Evolutionary conservation across 2,888 invertebrate genomes (phyloP).

Genomic region (Nephrotoma guestfalica): DNA sequence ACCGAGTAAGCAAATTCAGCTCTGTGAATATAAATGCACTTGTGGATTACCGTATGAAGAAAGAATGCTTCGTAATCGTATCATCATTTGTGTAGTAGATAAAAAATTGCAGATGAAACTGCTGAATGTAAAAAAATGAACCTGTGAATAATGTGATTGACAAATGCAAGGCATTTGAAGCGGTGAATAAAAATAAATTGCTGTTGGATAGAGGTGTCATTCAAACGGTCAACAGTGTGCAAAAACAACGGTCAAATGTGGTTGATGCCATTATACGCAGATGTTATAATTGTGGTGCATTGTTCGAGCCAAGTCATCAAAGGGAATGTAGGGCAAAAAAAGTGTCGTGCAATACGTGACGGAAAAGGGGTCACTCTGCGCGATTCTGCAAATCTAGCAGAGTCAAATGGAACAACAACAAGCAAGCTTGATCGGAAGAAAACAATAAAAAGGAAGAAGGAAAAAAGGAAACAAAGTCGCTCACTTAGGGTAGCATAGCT

Average conservation of each 20-base stretch:
- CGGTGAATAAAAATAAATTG: too few relatives aligned
- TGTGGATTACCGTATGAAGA: not conserved
- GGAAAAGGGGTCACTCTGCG: too few relatives aligned
- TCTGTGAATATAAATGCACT: not conserved
- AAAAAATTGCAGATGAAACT: not conserved
- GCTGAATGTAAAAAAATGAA: not conserved
- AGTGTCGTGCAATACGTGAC: too few relatives aligned
- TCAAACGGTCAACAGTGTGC: too few relatives aligned
- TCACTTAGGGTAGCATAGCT: not conserved
- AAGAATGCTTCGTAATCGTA: not conserved
- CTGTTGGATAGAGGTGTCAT: too few relatives aligned
- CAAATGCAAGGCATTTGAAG: too few relatives aligned
- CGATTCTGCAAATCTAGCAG: too few relatives aligned
- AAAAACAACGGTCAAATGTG: too few relatives aligned
- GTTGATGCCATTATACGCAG: too few relatives aligned
- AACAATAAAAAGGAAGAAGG: not conserved
- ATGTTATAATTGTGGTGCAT: too few relatives aligned
- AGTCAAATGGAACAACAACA: not conserved
- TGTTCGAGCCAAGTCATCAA: too few relatives aligned
- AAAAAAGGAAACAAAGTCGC: not conserved
- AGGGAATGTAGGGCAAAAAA: too few relatives aligned
- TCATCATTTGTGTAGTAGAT: not conserved
- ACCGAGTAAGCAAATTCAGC: not conserved
- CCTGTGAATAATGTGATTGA: not conserved
- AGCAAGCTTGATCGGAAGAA: not conserved